These are phyloP conservation scores for Choloepus didactylus DNA, from an alignment of 2,797 vertebrate species.

Conservation along the genomic window DNA sequence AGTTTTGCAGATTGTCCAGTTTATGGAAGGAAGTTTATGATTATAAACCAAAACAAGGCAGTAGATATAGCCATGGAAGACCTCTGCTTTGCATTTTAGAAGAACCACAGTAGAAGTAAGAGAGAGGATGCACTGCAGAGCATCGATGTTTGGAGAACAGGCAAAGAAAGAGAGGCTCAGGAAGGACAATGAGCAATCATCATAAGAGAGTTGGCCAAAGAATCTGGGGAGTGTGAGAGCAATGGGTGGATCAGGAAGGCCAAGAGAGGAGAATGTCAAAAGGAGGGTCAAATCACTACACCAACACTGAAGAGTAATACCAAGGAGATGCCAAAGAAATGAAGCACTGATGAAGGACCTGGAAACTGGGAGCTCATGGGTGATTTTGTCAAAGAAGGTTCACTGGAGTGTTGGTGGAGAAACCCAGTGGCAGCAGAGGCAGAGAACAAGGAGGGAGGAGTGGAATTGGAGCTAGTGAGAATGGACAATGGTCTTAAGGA, in stretches of 20 bases:
- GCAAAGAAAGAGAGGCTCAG: not conserved
- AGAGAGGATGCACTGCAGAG: no score
- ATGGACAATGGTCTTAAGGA: not conserved
- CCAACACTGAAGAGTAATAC: not conserved
- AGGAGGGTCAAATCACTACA: not conserved
- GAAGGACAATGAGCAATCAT: not conserved
- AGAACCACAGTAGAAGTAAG: not conserved
- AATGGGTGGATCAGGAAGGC: not conserved
- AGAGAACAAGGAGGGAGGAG: not conserved
- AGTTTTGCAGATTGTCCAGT: constrained; percentile 66
- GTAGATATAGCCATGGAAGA: not conserved
- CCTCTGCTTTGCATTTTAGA: not conserved
- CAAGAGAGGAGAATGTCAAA: not conserved
- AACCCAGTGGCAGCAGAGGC: no score
- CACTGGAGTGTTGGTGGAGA: not conserved
- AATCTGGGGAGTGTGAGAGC: not conserved
- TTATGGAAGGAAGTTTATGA: not conserved
- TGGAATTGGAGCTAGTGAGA: no score
- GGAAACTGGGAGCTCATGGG: not conserved
- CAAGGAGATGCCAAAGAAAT: not conserved
- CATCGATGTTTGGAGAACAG: not conserved
- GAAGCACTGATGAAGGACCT: no score
- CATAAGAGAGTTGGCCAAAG: not conserved
- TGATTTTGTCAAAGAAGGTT: not conserved
- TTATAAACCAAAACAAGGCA: constrained; percentile 72